phyloP scores from a whole-genome alignment of 2,113 vertebrate species.

The Hymenochirus boettgeri region DNA sequence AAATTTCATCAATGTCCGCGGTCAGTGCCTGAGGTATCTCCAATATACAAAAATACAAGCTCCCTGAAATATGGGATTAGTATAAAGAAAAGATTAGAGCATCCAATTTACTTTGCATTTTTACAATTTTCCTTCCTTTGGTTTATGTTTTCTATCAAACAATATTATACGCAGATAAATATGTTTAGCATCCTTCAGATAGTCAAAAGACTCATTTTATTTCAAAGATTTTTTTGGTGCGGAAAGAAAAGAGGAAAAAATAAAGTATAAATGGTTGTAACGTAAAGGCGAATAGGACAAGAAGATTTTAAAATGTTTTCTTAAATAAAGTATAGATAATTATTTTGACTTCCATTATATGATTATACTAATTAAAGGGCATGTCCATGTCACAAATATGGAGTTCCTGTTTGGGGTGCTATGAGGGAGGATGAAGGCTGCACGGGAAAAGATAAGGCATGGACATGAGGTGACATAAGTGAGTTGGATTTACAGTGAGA shows the following conservation, averaged over 20 bases:
- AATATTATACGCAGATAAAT: neutral
- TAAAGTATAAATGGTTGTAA: neutral
- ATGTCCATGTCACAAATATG: too few relatives aligned
- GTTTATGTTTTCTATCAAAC: neutral
- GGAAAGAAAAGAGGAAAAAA: neutral
- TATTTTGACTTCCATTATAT: too few relatives aligned
- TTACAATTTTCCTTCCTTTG: neutral
- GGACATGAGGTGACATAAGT: too few relatives aligned
- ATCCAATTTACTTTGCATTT: constrained; percentile 29
- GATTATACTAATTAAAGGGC: too few relatives aligned
- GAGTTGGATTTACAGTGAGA: too few relatives aligned
- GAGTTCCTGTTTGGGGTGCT: too few relatives aligned
- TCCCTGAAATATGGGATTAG: constrained; percentile 11
- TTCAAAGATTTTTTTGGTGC: neutral
- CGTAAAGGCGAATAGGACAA: too few relatives aligned
- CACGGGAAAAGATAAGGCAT: too few relatives aligned
- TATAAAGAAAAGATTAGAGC: constrained; percentile 22
- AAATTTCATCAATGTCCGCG: constrained; percentile 37
- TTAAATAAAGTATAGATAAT: too few relatives aligned
- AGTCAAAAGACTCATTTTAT: neutral
- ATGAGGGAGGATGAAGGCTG: too few relatives aligned
- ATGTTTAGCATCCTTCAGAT: neutral
- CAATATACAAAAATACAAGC: constrained; percentile 19
- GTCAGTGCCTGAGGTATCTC: constrained; percentile 36
- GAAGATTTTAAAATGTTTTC: too few relatives aligned